Percentiles rank a stretch among this genome's conserved stretches.
Conservation (phyloP, 2,888 invertebrate genomes). For the Lampropteryx suffumata region DNA sequence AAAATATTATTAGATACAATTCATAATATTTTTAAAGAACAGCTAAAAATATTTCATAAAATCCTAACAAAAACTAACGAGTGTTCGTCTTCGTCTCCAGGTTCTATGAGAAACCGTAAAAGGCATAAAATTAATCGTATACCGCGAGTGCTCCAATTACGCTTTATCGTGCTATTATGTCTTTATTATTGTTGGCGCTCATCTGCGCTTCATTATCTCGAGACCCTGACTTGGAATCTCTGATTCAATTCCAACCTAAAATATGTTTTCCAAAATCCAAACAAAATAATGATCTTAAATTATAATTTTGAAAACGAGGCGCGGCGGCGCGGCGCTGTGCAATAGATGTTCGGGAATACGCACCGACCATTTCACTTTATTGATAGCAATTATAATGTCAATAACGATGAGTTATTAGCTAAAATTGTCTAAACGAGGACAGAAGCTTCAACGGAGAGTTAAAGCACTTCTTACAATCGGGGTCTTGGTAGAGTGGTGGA, state of each 20-base stretch:
- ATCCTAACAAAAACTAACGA: too few relatives aligned
- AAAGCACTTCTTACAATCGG: too few relatives aligned
- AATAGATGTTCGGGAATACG: conserved; percentile 4
- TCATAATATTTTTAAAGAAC: too few relatives aligned
- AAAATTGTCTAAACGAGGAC: neutral
- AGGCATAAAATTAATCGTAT: conserved; percentile 24
- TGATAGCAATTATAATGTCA: conserved; percentile 1
- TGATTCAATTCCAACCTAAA: conserved; percentile 13
- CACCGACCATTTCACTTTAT: neutral
- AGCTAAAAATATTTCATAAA: too few relatives aligned
- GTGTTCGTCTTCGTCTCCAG: neutral
- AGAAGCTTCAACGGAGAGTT: neutral
- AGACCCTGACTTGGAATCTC: neutral
- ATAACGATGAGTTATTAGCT: conserved; percentile 1
- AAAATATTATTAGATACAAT: too few relatives aligned
- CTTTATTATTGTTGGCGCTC: conserved; percentile 29
- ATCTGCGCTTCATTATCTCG: conserved; percentile 21
- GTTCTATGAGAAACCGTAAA: conserved; percentile 23
- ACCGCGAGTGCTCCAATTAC: conserved; percentile 18
- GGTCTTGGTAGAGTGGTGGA: too few relatives aligned
- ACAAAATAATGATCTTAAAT: conserved; percentile 19
- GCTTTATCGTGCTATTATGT: neutral
- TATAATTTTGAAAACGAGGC: conserved; percentile 9
- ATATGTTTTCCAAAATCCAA: conserved; percentile 21
- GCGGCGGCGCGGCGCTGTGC: neutral